A percentile compares a stretch with the other conserved stretches of the same genome.
Evolutionary conservation across 2,113 vertebrate genomes (phyloP).

Genomic region (Laticauda laticaudata): DNA sequence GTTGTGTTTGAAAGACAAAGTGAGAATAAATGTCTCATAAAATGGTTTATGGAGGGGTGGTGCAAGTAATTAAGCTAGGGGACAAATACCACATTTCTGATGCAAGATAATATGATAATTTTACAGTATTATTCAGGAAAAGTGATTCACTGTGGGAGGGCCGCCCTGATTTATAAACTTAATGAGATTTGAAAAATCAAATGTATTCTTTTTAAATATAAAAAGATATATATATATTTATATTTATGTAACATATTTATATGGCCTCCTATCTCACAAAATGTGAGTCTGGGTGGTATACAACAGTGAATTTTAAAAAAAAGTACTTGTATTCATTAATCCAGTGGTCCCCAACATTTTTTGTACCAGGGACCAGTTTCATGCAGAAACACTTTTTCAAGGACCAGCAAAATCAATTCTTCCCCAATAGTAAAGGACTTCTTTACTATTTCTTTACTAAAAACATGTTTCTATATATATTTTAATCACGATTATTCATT

Average conservation of each 20-base stretch:
- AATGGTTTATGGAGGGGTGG: not conserved
- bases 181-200: not conserved
- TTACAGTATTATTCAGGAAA: not conserved
- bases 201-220: not conserved
- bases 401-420: no score
- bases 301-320: not conserved
- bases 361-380: no score
- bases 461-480: no score
- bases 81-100: not conserved
- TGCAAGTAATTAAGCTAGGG: not conserved
- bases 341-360: no score
- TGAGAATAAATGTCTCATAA: not conserved
- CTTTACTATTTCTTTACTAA: no score
- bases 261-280: not conserved
- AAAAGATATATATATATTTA: no score
- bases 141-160: not conserved
- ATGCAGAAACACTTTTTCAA: no score
- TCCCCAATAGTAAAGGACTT: no score
- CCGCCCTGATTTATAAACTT: conserved; percentile 5
- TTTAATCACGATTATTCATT: no score
- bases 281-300: not conserved
- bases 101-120: conserved; percentile 4
- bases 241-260: not conserved
- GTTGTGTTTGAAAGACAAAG: not conserved
- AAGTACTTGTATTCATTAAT: not conserved